A percentile compares a stretch with the other conserved stretches of the same genome.
Evolutionary conservation across 1,140 invertebrate genomes (phyloP).

Genomic region (Bombyx mori): DNA sequence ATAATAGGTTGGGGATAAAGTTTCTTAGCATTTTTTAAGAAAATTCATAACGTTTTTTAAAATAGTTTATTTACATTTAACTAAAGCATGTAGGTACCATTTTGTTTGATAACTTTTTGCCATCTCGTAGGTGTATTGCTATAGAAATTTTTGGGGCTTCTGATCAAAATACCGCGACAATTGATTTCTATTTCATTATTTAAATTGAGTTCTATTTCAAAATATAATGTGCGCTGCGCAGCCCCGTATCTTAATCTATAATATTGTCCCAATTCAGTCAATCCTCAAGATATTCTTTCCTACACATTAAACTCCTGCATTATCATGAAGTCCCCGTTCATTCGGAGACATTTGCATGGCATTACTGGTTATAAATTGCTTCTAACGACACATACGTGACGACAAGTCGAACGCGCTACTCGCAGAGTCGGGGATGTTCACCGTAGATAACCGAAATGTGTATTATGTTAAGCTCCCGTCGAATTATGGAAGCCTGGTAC

Average conservation of each 20-base stretch:
- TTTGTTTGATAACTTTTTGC: too few relatives aligned
- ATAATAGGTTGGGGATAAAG: too few relatives aligned
- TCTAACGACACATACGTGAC: conserved; percentile 40
- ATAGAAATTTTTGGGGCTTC: too few relatives aligned
- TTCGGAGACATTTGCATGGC: conserved; percentile 28
- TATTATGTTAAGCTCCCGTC: conserved; percentile 26
- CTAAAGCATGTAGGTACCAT: too few relatives aligned
- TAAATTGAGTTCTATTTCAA: too few relatives aligned
- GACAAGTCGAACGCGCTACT: conserved; percentile 16
- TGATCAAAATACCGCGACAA: too few relatives aligned
- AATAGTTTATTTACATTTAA: too few relatives aligned
- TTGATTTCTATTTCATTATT: too few relatives aligned
- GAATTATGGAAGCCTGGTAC: conserved; percentile 40
- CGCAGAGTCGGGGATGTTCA: conserved; percentile 17
- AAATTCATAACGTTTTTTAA: too few relatives aligned
- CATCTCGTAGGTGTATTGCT: too few relatives aligned
- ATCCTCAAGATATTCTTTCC: too few relatives aligned
- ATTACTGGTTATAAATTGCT: conserved; percentile 37
- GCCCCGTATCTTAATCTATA: not conserved
- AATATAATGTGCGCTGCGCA: not conserved
- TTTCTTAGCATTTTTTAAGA: too few relatives aligned
- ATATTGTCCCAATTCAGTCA: not conserved
- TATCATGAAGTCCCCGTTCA: conserved; percentile 23
- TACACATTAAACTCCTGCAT: conserved; percentile 6
- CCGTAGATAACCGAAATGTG: conserved; percentile 22